phyloP scores from a whole-genome alignment of 1,140 invertebrate genomes.

The Scylla paramamosain region DNA sequence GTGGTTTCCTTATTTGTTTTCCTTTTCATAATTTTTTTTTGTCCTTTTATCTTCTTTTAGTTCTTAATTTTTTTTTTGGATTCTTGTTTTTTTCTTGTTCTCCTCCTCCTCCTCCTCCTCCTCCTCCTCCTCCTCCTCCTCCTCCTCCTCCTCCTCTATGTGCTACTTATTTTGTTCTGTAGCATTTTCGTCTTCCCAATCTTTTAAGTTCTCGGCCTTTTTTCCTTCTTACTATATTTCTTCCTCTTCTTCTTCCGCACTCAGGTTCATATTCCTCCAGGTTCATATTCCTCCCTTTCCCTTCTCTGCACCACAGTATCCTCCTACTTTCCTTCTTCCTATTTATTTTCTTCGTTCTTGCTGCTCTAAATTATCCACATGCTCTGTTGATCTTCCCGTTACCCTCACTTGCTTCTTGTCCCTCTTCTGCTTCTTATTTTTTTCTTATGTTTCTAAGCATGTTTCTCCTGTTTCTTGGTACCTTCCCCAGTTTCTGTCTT shows the following conservation, averaged over 20 bases:
- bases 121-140: not conserved
- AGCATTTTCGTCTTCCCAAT: too few species aligned
- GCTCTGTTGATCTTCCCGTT: not conserved
- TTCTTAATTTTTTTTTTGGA: not conserved
- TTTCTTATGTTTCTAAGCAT: not conserved
- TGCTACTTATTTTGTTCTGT: too few species aligned
- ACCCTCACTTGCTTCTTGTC: not conserved
- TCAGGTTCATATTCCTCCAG: not conserved
- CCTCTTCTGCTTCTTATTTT: not conserved
- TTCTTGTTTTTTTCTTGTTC: not conserved
- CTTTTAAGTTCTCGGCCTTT: not conserved
- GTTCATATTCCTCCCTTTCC: not conserved
- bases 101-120: not conserved
- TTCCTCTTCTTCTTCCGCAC: not conserved
- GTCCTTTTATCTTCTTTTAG: too few species aligned
- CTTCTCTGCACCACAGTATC: too few species aligned
- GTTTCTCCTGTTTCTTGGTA: not conserved
- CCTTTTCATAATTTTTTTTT: too few species aligned
- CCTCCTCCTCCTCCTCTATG: not conserved
- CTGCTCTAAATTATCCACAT: too few species aligned
- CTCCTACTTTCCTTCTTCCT: not conserved
- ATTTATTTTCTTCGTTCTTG: too few species aligned
- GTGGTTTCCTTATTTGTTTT: not conserved
- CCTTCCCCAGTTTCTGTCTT: too few species aligned
- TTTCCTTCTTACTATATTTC: not conserved